Percentiles rank a stretch among this genome's conserved stretches.
Evolutionary conservation across 2,888 invertebrate genomes (phyloP).

Genomic region (Oegoconia quadripuncta): DNA sequence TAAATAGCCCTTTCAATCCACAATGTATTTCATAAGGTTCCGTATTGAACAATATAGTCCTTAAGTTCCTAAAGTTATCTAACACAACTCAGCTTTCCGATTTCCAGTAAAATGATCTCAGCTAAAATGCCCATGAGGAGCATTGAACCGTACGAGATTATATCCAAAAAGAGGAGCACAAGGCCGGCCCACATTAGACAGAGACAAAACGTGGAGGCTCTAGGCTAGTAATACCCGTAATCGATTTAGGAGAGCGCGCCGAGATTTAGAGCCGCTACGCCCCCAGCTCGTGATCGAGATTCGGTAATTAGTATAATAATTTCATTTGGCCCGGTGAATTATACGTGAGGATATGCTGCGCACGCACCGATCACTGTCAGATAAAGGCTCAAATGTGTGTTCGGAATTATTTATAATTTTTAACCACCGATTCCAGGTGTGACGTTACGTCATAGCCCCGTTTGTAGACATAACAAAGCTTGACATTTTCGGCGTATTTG

Average conservation of each 20-base stretch:
- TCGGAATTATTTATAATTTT: conserved; percentile 8
- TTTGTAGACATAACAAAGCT: conserved; percentile 50
- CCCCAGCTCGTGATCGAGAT: conserved; percentile 59
- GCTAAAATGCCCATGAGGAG: conserved; percentile 49
- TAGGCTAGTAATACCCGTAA: conserved; percentile 66
- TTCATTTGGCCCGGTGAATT: conserved; percentile 59
- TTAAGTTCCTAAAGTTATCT: too few species aligned
- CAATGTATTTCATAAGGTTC: too few species aligned
- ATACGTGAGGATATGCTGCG: conserved; percentile 45
- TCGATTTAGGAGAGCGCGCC: conserved; percentile 65
- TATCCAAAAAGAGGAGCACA: conserved; percentile 62
- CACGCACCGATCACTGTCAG: conserved; percentile 32
- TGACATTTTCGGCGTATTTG: conserved; percentile 40
- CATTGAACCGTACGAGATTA: conserved; percentile 67
- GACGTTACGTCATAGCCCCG: background rate
- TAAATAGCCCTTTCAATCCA: too few species aligned
- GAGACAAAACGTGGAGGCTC: conserved; percentile 64
- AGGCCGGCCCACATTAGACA: conserved; percentile 67
- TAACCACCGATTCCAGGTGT: background rate
- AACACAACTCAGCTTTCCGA: conserved; percentile 8
- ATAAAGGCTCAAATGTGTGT: conserved; percentile 20
- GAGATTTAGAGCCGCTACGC: conserved; percentile 66
- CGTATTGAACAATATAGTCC: too few species aligned
- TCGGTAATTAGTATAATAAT: conserved; percentile 74
- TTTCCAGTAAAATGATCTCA: conserved; percentile 21